Conservation (phyloP, 2,113 vertebrate species). For the Plestiodon gilberti region DNA sequence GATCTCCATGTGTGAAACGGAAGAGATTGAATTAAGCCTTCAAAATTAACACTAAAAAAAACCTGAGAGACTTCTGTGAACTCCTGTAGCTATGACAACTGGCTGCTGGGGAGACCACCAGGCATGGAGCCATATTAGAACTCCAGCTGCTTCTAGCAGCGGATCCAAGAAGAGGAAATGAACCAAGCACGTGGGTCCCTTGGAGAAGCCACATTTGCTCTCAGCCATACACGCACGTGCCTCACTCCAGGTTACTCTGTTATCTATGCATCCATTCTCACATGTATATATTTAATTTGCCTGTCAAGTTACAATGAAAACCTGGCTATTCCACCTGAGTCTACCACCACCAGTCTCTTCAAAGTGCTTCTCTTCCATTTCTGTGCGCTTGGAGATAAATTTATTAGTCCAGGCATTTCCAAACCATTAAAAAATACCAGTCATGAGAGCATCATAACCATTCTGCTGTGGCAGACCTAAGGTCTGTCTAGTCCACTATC, state of each 20-base stretch:
- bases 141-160: conserved; percentile 10
- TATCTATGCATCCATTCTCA: background rate
- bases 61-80: conserved; percentile 18
- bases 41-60: conserved; percentile 18
- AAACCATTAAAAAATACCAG: too few species aligned
- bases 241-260: background rate
- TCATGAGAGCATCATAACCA: too few species aligned
- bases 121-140: background rate
- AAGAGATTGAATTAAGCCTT: conserved; percentile 27
- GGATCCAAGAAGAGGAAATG: conserved; percentile 2
- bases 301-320: background rate
- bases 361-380: background rate
- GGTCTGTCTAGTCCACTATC: too few species aligned
- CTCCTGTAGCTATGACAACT: conserved; percentile 35
- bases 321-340: background rate
- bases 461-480: too few species aligned
- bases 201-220: conserved; percentile 8
- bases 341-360: background rate
- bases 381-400: background rate
- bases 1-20: conserved; percentile 8
- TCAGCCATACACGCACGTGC: background rate
- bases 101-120: background rate
- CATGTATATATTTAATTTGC: background rate
- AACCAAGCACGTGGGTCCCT: background rate
- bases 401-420: background rate